Evolutionary conservation across 2,113 vertebrate genomes (phyloP).

Genomic region (Tinamus guttatus): DNA sequence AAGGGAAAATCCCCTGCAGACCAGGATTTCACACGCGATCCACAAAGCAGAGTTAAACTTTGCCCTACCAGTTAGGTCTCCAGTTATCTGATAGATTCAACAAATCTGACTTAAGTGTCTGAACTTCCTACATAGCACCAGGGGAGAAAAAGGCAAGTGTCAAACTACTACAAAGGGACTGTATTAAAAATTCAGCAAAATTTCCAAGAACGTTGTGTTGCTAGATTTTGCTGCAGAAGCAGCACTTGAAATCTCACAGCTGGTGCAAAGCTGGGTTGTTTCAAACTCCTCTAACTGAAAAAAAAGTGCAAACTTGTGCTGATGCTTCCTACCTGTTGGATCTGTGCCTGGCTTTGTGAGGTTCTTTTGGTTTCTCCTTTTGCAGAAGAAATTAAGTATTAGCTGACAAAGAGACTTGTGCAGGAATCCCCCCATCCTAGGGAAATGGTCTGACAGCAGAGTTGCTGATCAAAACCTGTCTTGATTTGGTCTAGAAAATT

Average conservation of each 20-base stretch:
- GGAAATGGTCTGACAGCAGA: neutral
- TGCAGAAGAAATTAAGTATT: neutral
- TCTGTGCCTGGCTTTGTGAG: neutral
- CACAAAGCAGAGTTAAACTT: neutral
- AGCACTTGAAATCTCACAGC: neutral
- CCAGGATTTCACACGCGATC: neutral
- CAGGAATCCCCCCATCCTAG: neutral
- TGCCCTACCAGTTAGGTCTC: neutral
- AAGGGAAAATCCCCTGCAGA: neutral
- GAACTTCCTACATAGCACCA: neutral
- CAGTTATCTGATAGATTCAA: neutral
- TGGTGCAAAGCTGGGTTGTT: neutral
- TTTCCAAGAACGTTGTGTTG: neutral
- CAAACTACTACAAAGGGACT: neutral
- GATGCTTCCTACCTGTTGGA: neutral
- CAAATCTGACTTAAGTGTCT: neutral
- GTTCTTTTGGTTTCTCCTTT: neutral
- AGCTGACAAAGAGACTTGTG: neutral
- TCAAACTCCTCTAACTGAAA: neutral
- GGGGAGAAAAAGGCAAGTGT: neutral
- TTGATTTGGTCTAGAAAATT: neutral
- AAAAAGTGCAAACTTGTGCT: neutral
- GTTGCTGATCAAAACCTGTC: neutral
- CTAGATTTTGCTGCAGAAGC: neutral
- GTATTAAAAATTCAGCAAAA: neutral